phyloP scores from a whole-genome alignment of 2,113 vertebrate genomes.

The Euleptes europaea region DNA sequence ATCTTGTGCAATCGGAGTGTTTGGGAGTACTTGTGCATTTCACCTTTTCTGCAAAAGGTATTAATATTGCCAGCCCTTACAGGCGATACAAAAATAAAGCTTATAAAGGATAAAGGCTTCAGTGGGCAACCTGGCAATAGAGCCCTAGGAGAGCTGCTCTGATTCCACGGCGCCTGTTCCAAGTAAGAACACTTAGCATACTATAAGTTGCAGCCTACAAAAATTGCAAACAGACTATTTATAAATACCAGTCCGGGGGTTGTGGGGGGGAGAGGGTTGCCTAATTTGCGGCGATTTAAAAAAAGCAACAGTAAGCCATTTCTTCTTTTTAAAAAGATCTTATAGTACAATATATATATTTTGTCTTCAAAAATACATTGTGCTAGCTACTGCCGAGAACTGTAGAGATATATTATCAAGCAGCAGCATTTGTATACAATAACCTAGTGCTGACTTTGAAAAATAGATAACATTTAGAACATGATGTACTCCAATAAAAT shows the following conservation, averaged over 20 bases:
- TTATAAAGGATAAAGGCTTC: background rate
- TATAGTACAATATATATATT: constrained; percentile 78
- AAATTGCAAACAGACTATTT: constrained; percentile 61
- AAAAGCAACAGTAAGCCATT: constrained; percentile 62
- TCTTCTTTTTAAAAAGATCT: constrained; percentile 67
- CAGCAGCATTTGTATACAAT: constrained; percentile 83
- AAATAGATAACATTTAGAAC: constrained; percentile 83
- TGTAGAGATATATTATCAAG: constrained; percentile 71
- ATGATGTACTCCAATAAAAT: constrained; percentile 41
- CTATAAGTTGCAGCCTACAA: background rate
- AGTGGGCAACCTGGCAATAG: background rate
- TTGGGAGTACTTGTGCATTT: constrained; percentile 17
- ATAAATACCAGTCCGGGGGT: constrained; percentile 71
- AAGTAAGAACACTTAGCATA: background rate
- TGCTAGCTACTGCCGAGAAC: constrained; percentile 73
- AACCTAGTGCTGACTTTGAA: constrained; percentile 69
- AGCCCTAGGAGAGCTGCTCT: background rate
- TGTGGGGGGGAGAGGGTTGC: background rate
- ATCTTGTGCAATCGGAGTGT: background rate
- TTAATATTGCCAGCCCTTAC: constrained; percentile 24
- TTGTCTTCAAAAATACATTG: constrained; percentile 59
- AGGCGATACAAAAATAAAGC: constrained; percentile 11
- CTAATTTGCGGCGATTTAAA: constrained; percentile 72
- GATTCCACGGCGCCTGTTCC: background rate
- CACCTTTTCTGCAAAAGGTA: background rate